Evolutionary conservation across 2,888 invertebrate genomes (phyloP).

Genomic region (Spatulosminthurus flaviceps): DNA sequence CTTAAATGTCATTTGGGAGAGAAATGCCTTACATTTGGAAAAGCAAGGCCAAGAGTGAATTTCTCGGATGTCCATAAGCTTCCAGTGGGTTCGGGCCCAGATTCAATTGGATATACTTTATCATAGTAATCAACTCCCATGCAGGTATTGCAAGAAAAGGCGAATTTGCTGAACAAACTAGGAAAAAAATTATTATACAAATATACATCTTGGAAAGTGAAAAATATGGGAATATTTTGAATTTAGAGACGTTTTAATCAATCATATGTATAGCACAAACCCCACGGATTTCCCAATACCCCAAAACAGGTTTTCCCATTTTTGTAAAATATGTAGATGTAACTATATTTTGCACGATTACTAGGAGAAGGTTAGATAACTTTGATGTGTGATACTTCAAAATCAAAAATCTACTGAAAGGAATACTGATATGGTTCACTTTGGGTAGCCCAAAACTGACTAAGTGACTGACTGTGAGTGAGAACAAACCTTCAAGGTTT

Average conservation of each 20-base stretch:
- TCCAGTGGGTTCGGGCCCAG: conserved; percentile 65
- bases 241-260: too few species aligned
- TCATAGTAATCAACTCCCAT: conserved; percentile 67
- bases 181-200: neutral
- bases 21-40: conserved; percentile 65
- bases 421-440: too few species aligned
- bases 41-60: conserved; percentile 64
- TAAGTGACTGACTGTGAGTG: too few species aligned
- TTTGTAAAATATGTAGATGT: too few species aligned
- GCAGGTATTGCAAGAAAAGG: conserved; percentile 66
- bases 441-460: too few species aligned
- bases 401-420: too few species aligned
- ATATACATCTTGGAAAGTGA: neutral
- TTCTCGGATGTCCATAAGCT: conserved; percentile 65
- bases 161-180: conserved; percentile 65
- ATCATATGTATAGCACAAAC: neutral
- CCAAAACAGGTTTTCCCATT: conserved; percentile 16
- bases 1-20: too few species aligned
- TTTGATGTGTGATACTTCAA: too few species aligned
- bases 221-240: too few species aligned
- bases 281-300: conserved; percentile 35
- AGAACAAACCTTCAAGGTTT: too few species aligned
- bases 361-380: too few species aligned
- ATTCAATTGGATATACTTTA: conserved; percentile 66
- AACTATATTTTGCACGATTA: too few species aligned